Conservation (phyloP, 2,113 vertebrate species). For the Abramis brama region DNA sequence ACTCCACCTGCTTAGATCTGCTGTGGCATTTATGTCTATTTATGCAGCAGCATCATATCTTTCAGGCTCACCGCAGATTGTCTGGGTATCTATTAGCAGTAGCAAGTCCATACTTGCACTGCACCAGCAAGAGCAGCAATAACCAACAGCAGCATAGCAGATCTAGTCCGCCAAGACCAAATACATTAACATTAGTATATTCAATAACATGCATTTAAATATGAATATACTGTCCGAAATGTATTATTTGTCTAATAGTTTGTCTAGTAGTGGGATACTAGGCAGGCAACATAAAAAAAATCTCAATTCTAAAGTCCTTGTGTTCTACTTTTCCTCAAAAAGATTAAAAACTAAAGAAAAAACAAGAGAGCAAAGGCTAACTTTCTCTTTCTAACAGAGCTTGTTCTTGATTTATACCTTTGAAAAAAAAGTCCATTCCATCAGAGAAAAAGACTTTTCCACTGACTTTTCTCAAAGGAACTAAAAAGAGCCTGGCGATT, state of each 20-base stretch:
- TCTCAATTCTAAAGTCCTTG: neutral
- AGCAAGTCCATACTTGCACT: too few species aligned
- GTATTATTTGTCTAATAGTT: neutral
- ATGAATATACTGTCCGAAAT: neutral
- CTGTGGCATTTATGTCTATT: too few species aligned
- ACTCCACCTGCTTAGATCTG: too few species aligned
- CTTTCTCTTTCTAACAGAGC: neutral
- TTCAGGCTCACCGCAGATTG: too few species aligned
- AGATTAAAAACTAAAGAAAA: neutral
- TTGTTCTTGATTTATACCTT: slow-evolving; percentile 19
- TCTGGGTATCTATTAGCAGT: too few species aligned
- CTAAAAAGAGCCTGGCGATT: slow-evolving; percentile 1
- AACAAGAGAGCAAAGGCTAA: neutral
- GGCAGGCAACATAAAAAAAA: neutral
- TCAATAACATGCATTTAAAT: too few species aligned
- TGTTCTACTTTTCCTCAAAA: neutral
- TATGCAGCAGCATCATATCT: too few species aligned
- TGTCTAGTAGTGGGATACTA: slow-evolving; percentile 1
- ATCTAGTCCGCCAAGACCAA: too few species aligned
- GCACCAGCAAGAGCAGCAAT: too few species aligned
- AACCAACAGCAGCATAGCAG: too few species aligned
- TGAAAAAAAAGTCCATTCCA: slow-evolving; percentile 20
- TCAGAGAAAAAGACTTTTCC: neutral
- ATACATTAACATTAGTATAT: too few species aligned
- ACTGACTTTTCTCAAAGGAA: slow-evolving; percentile 12